Evolutionary conservation across 2,888 invertebrate genomes (phyloP), one percentile per base, ranked within the genome.

Genomic region (Acrobasis repandana): DNA sequence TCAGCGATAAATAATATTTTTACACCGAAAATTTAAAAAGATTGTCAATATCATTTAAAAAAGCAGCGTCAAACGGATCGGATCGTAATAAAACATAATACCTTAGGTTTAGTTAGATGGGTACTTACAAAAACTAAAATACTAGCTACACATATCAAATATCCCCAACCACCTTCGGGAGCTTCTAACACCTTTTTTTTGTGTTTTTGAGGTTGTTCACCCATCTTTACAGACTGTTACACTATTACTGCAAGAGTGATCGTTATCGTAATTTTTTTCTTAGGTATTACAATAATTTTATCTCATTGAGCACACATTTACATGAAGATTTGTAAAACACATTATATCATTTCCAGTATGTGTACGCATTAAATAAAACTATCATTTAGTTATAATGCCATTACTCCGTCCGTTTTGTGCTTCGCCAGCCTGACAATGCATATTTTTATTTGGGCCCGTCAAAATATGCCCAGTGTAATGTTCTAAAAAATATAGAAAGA

Each of bases 151-250:
- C 94, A 93, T 60, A 95, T 93, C 69, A 94, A 77, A 83, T 95
- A 95, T 0, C 95, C 95, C 94, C 94, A 96, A 0, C 95, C 95
- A 1, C 95, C 95, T 63, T 95, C 95, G 0, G 95, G 95, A 0
- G 94, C 73, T 18, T 85, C 81, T 1, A 77, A 58, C 63, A 75
- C 69, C 67, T 78, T 80, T 60, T 76, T 82, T 61, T 76, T 82
- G 38, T 48, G 68, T 63, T 75, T 74, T 36, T 64, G n/a, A 9
- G 11, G 33, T 34, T 56, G 28, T n/a, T 48, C 57, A 34, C 57
- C 33, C 58, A 58, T 49, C 33, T 34, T 49, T 18, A 48, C 33
- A 46, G 20, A 34, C 48, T 18, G 18, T 10, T 36, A 43, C 11
- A 43, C 43, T n/a, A 2, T n/a, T 43, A 43, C 43, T 43, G 43